Base-by-base conservation (phyloP, 2,888 invertebrate species). In the Acleris holmiana region DNA sequence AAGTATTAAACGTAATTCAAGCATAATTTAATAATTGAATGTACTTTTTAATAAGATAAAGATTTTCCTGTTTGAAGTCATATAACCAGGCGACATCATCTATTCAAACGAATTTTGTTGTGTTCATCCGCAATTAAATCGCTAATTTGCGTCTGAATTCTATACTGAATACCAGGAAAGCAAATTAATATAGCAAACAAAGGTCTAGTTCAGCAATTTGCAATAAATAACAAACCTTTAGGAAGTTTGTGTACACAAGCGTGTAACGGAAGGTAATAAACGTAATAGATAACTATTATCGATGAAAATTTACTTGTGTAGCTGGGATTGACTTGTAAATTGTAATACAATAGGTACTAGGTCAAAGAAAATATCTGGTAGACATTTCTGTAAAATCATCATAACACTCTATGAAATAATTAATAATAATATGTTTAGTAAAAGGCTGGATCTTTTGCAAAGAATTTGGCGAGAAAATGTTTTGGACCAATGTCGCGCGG, bases 401-500 rank as follows among this genome's bases (percentile, higher is more conserved):
- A 35, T 35, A 35, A 35, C 10, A 13, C 8, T 13, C n/a, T n/a
- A n/a, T n/a, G n/a, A n/a, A n/a, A n/a, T n/a, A n/a, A n/a, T n/a
- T n/a, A n/a, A n/a, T n/a, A n/a, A n/a, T n/a, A 35, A 35, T 35
- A 4, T 13, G 4, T 35, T 10, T 13, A 35, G 35, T 35, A 3
- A 35, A 35, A 13, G 35, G 35, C 29, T 29, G 4, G 3, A 13
- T 13, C n/a, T 3, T 41, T 40, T 53, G 13, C 6, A 18, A 4
- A 50, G 47, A 65, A 50, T 18, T 23, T 51, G 67, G 67, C 10
- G 41, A 50, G 54, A 68, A 68, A 64, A 67, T 29, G 74, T 71
- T 73, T 41, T 18, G 74, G 69, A 82, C 73, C 73, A 76, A 68
- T 70, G 64, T 72, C 73, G 74, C 83, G 73, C 86, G 73, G 82